phyloP scores from a whole-genome alignment of 2,797 vertebrate genomes.

The Chaenodraco wilsoni region DNA sequence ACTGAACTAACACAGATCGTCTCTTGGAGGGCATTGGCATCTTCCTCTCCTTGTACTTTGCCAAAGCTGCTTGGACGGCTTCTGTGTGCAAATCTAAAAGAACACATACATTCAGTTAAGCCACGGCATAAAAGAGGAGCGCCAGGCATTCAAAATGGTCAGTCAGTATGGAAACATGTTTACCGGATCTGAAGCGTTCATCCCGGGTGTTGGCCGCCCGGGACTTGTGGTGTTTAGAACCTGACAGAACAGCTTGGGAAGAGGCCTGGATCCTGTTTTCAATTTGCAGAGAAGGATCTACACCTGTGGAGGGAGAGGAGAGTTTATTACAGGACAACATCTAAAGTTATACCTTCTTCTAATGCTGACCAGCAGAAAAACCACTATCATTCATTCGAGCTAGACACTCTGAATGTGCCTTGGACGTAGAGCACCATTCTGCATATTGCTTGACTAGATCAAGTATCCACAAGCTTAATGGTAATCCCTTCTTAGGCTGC shows the following conservation, averaged over 20 bases:
- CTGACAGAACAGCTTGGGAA: conserved; percentile 77
- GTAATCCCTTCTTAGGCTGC: conserved; percentile 56
- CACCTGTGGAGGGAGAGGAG: conserved; percentile 79
- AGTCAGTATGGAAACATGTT: conserved; percentile 29
- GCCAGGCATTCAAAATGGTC: conserved; percentile 17
- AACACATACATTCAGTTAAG: conserved; percentile 37
- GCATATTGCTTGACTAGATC: conserved; percentile 40
- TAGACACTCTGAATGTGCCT: conserved; percentile 10
- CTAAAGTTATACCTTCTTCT: neutral
- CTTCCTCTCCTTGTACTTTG: conserved; percentile 95
- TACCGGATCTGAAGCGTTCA: conserved; percentile 96
- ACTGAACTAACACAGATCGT: conserved; percentile 91
- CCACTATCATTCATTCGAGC: conserved; percentile 11
- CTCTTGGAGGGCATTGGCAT: conserved; percentile 98
- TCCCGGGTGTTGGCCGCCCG: conserved; percentile 89
- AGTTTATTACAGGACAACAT: conserved; percentile 7
- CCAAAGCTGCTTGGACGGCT: conserved; percentile 96
- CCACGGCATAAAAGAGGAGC: conserved; percentile 7
- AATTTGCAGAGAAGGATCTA: conserved; percentile 91
- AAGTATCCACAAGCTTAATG: conserved; percentile 55
- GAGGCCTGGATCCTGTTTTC: conserved; percentile 87
- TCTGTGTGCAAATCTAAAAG: conserved; percentile 93
- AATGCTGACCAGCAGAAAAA: conserved; percentile 12
- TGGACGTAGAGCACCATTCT: conserved; percentile 12
- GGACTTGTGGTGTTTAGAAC: conserved; percentile 87